phyloP scores from a whole-genome alignment of 2,888 invertebrate genomes.

The Chymomyza fuscimana region DNA sequence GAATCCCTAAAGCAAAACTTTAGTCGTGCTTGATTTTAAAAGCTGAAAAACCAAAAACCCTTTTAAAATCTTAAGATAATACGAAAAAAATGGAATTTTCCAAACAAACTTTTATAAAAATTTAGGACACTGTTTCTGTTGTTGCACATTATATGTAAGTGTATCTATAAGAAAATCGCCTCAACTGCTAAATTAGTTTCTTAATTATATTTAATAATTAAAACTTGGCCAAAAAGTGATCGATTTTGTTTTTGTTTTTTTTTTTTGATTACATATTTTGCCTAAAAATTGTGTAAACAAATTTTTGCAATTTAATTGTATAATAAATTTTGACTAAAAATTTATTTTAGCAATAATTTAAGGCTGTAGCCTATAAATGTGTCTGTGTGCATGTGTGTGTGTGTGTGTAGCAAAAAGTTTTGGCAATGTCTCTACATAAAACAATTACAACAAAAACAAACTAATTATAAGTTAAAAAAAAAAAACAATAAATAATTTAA shows the following conservation, averaged over 20 bases:
- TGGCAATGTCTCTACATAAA: not conserved
- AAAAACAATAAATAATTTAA: constrained; percentile 7
- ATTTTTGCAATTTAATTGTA: constrained; percentile 27
- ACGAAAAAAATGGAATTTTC: no score
- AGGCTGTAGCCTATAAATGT: constrained; percentile 35
- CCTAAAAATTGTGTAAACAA: constrained; percentile 53
- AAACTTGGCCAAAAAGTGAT: constrained; percentile 28
- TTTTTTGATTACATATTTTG: constrained; percentile 35
- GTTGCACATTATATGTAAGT: not conserved
- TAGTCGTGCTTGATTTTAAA: no score
- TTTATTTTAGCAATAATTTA: constrained; percentile 72
- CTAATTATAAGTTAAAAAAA: constrained; percentile 19
- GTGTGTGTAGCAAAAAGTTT: constrained; percentile 20
- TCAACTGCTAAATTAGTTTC: constrained; percentile 13
- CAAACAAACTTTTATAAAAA: not conserved
- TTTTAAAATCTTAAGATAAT: no score
- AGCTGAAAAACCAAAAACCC: no score
- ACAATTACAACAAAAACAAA: constrained; percentile 38
- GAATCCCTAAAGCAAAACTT: no score
- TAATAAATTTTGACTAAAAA: constrained; percentile 77
- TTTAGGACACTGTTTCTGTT: not conserved
- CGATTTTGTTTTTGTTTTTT: constrained; percentile 28
- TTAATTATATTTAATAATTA: constrained; percentile 35
- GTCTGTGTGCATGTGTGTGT: constrained; percentile 31
- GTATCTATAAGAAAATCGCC: not conserved